Conservation (phyloP, 2,888 invertebrate genomes). For the Acanthosoma haemorrhoidale region DNA sequence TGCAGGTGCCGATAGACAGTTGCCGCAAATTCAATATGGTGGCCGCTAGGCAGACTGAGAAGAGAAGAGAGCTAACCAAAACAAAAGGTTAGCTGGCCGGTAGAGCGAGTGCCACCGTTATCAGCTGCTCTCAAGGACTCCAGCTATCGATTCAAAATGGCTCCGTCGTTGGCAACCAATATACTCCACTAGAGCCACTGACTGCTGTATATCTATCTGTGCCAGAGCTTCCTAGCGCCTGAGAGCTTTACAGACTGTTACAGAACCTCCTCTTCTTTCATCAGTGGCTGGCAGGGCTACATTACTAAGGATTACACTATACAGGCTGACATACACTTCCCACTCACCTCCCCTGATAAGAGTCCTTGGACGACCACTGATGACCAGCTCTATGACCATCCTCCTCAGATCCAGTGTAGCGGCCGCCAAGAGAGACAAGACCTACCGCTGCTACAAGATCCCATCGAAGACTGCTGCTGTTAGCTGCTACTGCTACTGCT, state of each 20-base stretch:
- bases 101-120: conserved; percentile 13
- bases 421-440: neutral
- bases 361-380: conserved; percentile 20
- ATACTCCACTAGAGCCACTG: too few relatives aligned
- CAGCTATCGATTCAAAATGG: conserved; percentile 23
- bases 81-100: conserved; percentile 19
- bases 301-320: too few relatives aligned
- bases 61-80: neutral
- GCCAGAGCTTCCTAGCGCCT: too few relatives aligned
- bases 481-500: too few relatives aligned
- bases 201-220: too few relatives aligned
- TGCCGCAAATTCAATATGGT: conserved; percentile 20
- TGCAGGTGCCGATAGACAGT: too few relatives aligned
- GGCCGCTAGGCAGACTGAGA: neutral
- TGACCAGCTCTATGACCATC: conserved; percentile 20
- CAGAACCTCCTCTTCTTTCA: too few relatives aligned
- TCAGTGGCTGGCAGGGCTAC: too few relatives aligned
- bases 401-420: conserved; percentile 14
- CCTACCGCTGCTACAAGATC: neutral
- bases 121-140: conserved; percentile 15
- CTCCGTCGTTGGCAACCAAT: too few relatives aligned
- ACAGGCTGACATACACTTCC: too few relatives aligned
- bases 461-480: too few relatives aligned
- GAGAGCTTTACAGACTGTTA: too few relatives aligned
- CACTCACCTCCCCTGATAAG: conserved; percentile 22